Base-by-base conservation (phyloP, 2,888 invertebrate genomes). In the Dorcus hopei region DNA sequence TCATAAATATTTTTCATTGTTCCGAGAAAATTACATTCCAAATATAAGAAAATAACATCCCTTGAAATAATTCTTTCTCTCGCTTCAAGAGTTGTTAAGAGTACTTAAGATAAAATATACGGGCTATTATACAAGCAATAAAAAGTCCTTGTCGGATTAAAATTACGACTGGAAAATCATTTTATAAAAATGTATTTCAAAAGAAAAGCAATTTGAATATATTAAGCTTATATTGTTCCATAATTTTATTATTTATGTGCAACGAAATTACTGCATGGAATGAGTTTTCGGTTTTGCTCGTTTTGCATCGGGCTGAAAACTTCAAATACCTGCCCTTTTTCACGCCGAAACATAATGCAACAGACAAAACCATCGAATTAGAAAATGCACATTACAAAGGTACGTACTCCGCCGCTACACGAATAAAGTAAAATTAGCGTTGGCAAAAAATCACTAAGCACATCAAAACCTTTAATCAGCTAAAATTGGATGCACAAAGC, bases 401-500 rank as follows among this genome's bases (percentile, higher is more conserved):
- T 61, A 58, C 52, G 62, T 59, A 61, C 61, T 61, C 38, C 52
- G 41, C 62, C 60, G 57, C 60, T 58, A 49, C 48, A 63, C 26
- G 65, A 68, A 67, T 68, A 67, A 65, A 67, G 68, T 65, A 66
- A 66, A 65, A 68, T 68, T 67, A 67, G 67, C 67, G 64, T 61
- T 59, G 52, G 56, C 58, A 66, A 71, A 69, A 63, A 62, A 64
- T 56, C 61, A 63, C 63, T 61, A 66, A 66, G 68, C 63, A 66
- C 68, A 69, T 65, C 68, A 61, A 68, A 70, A 68, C 67, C 72
- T 70, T 70, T 73, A 74, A 73, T 65, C 65, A 62, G 62, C 59
- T 61, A 58, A 65, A 64, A 65, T 72, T 71, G 70, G 68, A 67
- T 71, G 70, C 70, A 72, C 72, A 72, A 72, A 73, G 70, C 71